Evolutionary conservation across 2,113 vertebrate genomes (phyloP).

Genomic region (Thermophis baileyi): DNA sequence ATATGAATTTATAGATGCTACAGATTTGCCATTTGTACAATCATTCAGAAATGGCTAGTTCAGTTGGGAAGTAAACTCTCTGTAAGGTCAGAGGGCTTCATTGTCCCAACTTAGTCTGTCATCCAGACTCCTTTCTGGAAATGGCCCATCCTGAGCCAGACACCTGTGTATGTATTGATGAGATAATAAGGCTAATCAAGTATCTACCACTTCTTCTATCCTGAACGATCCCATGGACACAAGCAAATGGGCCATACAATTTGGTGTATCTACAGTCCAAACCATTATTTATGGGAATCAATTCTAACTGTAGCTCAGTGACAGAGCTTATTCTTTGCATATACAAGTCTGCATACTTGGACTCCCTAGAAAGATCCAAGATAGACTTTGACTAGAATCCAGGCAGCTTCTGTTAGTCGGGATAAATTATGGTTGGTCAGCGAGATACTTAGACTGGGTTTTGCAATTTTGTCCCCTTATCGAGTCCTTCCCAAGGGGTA

Average conservation of each 20-base stretch:
- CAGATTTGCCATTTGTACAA: too few species aligned
- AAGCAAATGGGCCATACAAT: neutral
- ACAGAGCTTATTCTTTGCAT: neutral
- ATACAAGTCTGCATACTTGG: neutral
- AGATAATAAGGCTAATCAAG: neutral
- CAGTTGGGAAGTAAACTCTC: neutral
- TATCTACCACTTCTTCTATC: neutral
- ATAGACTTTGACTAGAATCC: neutral
- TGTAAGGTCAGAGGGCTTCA: neutral
- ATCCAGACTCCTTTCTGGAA: neutral
- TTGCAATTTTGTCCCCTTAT: too few species aligned
- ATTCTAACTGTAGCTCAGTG: neutral
- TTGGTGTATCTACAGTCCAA: neutral
- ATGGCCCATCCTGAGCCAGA: neutral
- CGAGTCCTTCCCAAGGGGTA: too few species aligned
- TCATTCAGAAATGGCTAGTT: neutral
- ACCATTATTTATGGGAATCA: neutral
- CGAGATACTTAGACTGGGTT: too few species aligned
- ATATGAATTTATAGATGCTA: neutral
- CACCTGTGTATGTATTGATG: neutral
- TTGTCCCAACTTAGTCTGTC: neutral
- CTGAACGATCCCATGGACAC: neutral
- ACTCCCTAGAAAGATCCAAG: neutral
- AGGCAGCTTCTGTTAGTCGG: neutral
- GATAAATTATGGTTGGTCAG: neutral